A percentile compares a stretch with the other conserved stretches of the same genome.
phyloP scores from a whole-genome alignment of 2,113 vertebrate genomes.

The Lycaon pictus region DNA sequence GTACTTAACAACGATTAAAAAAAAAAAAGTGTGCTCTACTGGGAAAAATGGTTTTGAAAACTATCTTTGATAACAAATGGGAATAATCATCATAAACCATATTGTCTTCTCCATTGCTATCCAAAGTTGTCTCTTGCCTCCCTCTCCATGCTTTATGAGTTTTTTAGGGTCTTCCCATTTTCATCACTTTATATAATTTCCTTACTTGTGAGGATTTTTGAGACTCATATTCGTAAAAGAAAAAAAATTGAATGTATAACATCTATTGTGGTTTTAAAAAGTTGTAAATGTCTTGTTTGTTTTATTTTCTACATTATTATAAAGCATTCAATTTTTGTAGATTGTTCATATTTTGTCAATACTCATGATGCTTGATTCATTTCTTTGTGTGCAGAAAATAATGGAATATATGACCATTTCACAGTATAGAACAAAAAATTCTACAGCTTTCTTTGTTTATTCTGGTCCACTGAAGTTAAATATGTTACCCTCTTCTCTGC shows the following conservation, averaged over 20 bases:
- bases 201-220: background rate
- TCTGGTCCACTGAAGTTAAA: background rate
- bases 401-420: background rate
- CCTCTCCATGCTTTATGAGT: background rate
- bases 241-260: background rate
- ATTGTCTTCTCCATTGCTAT: background rate
- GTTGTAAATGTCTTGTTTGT: background rate
- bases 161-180: background rate
- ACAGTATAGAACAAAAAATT: background rate
- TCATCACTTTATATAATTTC: background rate
- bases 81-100: background rate
- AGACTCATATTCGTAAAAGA: conserved; percentile 13
- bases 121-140: background rate
- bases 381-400: background rate
- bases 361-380: background rate
- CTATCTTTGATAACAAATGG: background rate
- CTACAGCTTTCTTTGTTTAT: background rate
- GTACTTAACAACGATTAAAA: background rate
- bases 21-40: background rate
- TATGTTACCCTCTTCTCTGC: background rate
- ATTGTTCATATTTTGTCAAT: background rate
- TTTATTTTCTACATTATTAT: conserved; percentile 6
- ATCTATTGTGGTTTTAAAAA: background rate
- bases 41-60: background rate
- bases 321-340: background rate